Percentiles rank a stretch among this genome's conserved stretches.
Evolutionary conservation across 2,113 vertebrate species (phyloP).

Genomic region (Struthidea cinerea): DNA sequence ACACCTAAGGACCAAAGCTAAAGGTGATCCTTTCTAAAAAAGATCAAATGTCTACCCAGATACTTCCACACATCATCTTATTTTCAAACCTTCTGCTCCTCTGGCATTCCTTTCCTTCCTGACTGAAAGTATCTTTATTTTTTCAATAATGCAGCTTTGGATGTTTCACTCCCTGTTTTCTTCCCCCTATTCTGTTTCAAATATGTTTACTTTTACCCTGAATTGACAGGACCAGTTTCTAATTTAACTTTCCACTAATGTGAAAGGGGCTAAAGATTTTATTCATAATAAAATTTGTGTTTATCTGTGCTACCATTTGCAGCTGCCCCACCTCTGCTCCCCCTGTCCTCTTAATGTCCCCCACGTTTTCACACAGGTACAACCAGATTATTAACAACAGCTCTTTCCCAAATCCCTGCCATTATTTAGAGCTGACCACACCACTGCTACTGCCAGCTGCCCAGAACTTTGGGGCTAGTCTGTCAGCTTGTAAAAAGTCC

Average conservation of each 20-base stretch:
- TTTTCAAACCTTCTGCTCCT: not conserved
- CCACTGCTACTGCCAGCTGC: not conserved
- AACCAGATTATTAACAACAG: not conserved
- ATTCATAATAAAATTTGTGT: not conserved
- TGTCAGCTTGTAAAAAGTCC: not conserved
- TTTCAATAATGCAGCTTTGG: not conserved
- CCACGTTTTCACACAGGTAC: not conserved
- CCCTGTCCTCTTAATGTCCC: not conserved
- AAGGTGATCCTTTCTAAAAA: not conserved
- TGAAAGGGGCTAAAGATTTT: not conserved
- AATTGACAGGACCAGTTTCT: not conserved
- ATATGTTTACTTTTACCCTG: not conserved
- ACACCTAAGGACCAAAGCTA: not conserved
- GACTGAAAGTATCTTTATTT: not conserved
- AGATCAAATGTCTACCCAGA: not conserved
- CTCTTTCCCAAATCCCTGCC: not conserved
- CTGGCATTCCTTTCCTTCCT: not conserved
- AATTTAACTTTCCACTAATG: not conserved
- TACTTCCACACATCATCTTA: not conserved
- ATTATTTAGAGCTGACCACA: not conserved
- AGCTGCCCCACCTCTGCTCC: accelerated
- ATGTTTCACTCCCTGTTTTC: not conserved
- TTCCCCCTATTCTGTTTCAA: not conserved
- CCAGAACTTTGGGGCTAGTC: not conserved
- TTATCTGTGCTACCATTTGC: not conserved